Base-by-base conservation (phyloP, 2,888 invertebrate species). In the Eledona agricola region DNA sequence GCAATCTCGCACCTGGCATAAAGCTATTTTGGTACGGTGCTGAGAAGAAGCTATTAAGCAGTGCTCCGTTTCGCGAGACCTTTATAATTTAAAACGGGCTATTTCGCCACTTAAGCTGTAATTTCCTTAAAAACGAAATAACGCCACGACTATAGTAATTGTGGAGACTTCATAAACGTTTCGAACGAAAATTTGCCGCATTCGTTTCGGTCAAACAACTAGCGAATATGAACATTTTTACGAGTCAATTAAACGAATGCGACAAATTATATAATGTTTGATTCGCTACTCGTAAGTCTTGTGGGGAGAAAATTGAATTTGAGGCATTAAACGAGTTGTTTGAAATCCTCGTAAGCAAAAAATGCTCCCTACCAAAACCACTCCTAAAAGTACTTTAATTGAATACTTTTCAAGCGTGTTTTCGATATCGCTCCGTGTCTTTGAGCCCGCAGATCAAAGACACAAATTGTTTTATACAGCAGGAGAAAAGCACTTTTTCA, bases 71-170 rank as follows among this genome's bases (percentile, higher is more conserved):
- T 50, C 52, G 46, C 46, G 34, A 51, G 54, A 51, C 50, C 49
- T 58, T 57, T 38, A 60, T 60, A 55, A 60, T 57, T 60, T 58
- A 58, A 55, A 58, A 58, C 53, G 29, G n/a, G 51, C 54, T 54
- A 53, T 57, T 57, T 51, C 49, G 35, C 56, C 56, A 56, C 54
- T 56, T 54, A 47, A 54, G 49, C 56, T 47, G 53, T 55, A 57
- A 56, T 58, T 60, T 60, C 53, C 58, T 52, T 42, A 51, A 47
- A 51, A 56, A 56, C 40, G 52, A 47, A 60, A 56, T 55, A 55
- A 58, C 55, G 50, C 45, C 28, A 23, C 50, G 52, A 47, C 55
- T 55, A 47, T 54, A 40, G 50, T 49, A 53, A 54, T 35, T 51
- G 45, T 35, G 29, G 29, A 28, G 29, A 42, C 38, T 55, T 57